Conservation (phyloP, 2,888 invertebrate genomes). For the Drepanosiphum platanoidis region DNA sequence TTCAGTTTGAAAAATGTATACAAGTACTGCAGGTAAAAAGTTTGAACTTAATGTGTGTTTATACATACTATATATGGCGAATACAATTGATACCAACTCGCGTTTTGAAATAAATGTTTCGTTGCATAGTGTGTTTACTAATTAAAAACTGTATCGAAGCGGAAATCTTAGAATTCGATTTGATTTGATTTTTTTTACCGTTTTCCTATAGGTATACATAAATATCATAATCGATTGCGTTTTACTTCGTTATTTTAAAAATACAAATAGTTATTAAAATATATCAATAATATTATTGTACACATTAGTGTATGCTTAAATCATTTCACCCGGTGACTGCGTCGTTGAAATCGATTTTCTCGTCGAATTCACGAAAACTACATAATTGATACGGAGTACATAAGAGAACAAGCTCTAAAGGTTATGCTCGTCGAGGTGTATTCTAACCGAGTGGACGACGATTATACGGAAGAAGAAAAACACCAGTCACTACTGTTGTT, state of each 20-base stretch:
- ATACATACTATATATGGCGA: no score
- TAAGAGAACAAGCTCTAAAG: slow-evolving; percentile 7
- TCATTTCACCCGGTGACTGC: not conserved
- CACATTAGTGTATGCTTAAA: not conserved
- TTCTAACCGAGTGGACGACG: not conserved
- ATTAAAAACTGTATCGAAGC: no score
- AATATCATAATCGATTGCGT: not conserved
- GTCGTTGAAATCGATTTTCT: not conserved
- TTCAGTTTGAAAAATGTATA: no score
- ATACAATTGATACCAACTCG: no score
- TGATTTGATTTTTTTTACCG: no score
- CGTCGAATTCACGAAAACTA: not conserved
- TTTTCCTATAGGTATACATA: not conserved
- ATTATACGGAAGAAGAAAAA: slow-evolving; percentile 26
- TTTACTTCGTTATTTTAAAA: not conserved
- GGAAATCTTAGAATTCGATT: no score
- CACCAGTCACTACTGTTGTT: not conserved
- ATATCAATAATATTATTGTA: not conserved
- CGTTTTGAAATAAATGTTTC: no score
- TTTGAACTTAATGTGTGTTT: no score
- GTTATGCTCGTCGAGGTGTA: slow-evolving; percentile 23
- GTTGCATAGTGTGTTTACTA: no score
- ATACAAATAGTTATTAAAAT: no score
- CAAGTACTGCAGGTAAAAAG: no score
- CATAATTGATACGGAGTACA: not conserved